A percentile compares a stretch with the other conserved stretches of the same genome.
Evolutionary conservation across 2,888 invertebrate genomes (phyloP).

Genomic region (Reticulitermes lucifugus): DNA sequence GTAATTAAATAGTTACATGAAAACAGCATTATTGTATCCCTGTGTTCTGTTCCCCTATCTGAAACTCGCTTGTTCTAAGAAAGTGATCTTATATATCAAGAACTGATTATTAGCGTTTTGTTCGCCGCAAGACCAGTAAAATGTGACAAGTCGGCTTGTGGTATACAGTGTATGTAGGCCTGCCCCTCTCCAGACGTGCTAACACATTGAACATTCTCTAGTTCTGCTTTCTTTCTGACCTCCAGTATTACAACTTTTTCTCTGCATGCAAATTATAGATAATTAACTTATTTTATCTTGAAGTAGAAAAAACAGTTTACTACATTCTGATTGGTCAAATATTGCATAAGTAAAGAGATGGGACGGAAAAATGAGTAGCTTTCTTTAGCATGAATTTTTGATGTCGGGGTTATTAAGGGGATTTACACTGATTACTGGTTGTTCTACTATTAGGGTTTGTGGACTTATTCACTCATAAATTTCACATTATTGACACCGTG

Average conservation of each 20-base stretch:
- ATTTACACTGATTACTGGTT: neutral
- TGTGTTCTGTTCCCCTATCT: neutral
- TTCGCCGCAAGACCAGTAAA: neutral
- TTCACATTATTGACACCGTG: too few species aligned
- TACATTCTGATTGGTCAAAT: neutral
- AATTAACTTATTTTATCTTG: neutral
- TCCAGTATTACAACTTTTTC: neutral
- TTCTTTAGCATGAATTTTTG: neutral
- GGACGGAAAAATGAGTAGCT: neutral
- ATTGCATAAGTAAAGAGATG: neutral
- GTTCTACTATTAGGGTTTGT: too few species aligned
- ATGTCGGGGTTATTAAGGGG: neutral
- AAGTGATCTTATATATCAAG: neutral
- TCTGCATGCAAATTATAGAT: neutral
- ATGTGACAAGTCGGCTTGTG: neutral
- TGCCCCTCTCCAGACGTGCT: too few species aligned
- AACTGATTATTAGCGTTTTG: neutral
- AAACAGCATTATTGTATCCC: neutral
- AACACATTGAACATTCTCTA: too few species aligned
- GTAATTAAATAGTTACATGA: neutral
- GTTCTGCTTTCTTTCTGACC: too few species aligned
- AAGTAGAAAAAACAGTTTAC: neutral
- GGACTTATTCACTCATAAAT: too few species aligned
- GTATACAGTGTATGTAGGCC: neutral
- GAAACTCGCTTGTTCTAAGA: neutral